Conservation (phyloP, 64 coral and sea anemone genomes). For the Actinia equina region DNA sequence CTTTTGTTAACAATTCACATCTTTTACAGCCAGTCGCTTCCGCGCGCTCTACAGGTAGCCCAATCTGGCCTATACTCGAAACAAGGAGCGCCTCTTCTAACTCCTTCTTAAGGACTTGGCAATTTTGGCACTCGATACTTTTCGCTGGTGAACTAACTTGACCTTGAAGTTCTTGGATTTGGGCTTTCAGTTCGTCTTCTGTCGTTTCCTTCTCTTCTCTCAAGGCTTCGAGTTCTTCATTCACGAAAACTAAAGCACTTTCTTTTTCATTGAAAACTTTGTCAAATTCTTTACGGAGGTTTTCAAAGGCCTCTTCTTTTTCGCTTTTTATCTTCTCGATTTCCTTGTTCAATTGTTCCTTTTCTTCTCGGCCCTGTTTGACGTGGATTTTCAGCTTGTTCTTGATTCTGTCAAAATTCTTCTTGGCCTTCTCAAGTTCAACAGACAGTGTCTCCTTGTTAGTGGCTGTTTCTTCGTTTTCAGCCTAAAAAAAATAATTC, state of each 20-base stretch:
- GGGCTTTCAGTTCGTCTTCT: slow-evolving; percentile 17
- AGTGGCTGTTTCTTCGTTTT: slow-evolving; percentile 33
- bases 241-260: slow-evolving; percentile 28
- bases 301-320: slow-evolving; percentile 12
- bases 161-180: neutral
- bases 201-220: slow-evolving; percentile 41
- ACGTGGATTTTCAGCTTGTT: slow-evolving; percentile 49
- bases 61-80: neutral
- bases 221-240: slow-evolving; percentile 28
- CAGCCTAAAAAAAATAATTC: slow-evolving; percentile 19
- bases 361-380: slow-evolving; percentile 46
- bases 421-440: slow-evolving; percentile 61
- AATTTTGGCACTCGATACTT: slow-evolving; percentile 5
- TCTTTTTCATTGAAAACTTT: slow-evolving; percentile 44
- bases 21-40: neutral
- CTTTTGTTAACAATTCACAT: neutral
- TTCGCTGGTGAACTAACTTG: neutral
- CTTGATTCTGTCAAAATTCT: slow-evolving; percentile 61
- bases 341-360: slow-evolving; percentile 58
- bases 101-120: neutral
- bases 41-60: neutral
- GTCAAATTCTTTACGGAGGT: slow-evolving; percentile 29
- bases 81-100: neutral
- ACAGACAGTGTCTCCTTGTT: slow-evolving; percentile 19
- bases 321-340: slow-evolving; percentile 36